A percentile compares a stretch with the other conserved stretches of the same genome.
These are phyloP conservation scores for Pterostichus madidus DNA, from an alignment of 2,888 invertebrate genomes.

Conservation along the genomic window DNA sequence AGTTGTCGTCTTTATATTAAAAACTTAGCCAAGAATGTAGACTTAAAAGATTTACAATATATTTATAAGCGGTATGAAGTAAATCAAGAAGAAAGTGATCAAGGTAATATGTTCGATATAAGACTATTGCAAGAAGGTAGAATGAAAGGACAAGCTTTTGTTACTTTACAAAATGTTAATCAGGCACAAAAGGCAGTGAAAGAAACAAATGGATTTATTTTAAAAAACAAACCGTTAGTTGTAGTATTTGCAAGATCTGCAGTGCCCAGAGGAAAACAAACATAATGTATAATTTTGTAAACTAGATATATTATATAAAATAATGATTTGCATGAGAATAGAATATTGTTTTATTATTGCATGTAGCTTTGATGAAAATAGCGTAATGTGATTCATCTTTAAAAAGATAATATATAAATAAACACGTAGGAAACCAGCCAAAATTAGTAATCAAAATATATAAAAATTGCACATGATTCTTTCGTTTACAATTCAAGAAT, in stretches of 20 bases:
- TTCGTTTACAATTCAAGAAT: conserved; percentile 31
- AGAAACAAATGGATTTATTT: conserved; percentile 92
- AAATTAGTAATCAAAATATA: not conserved
- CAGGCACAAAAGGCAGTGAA: conserved; percentile 87
- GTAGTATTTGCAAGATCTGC: conserved; percentile 88
- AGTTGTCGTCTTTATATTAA: conserved; percentile 94
- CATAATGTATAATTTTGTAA: conserved; percentile 33
- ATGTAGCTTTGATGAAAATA: conserved; percentile 8
- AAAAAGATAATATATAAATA: conserved; percentile 33
- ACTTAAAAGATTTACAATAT: conserved; percentile 85
- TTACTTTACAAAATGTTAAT: conserved; percentile 86
- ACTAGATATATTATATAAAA: conserved; percentile 9
- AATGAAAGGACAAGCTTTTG: conserved; percentile 98
- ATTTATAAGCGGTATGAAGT: conserved; percentile 85
- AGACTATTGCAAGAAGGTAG: conserved; percentile 95
- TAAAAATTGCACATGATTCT: conserved; percentile 36
- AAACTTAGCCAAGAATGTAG: conserved; percentile 90
- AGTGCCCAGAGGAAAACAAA: conserved; percentile 61
- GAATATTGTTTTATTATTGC: not conserved
- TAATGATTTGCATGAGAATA: conserved; percentile 24
- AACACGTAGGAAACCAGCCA: not conserved
- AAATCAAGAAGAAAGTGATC: conserved; percentile 73
- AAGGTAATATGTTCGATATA: conserved; percentile 82
- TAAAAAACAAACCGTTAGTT: conserved; percentile 94
- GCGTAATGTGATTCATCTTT: conserved; percentile 23